phyloP scores from a whole-genome alignment of 2,888 invertebrate species.

The Epirrhoe tristata region DNA sequence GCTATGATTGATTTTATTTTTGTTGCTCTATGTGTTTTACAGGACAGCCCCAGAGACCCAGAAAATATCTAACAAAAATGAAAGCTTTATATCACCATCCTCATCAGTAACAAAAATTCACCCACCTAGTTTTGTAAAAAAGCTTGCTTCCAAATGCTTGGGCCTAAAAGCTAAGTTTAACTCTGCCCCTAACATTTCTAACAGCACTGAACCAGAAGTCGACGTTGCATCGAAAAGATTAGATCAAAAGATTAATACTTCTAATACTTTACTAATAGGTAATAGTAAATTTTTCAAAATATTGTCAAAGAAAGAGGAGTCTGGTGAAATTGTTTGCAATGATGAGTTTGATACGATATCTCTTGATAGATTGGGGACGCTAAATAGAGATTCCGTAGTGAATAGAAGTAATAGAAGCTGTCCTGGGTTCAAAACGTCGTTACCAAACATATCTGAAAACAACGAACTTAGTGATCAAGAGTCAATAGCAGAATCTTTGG shows the following conservation, averaged over 20 bases:
- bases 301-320: constrained; percentile 77
- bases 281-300: constrained; percentile 81
- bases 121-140: constrained; percentile 81
- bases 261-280: constrained; percentile 73
- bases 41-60: constrained; percentile 81
- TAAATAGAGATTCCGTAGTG: constrained; percentile 75
- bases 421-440: constrained; percentile 79
- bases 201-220: constrained; percentile 68
- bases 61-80: constrained; percentile 77
- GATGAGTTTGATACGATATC: constrained; percentile 82
- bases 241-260: constrained; percentile 63
- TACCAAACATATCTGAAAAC: constrained; percentile 81
- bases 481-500: constrained; percentile 61
- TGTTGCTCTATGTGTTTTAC: constrained; percentile 82
- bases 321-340: constrained; percentile 76
- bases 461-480: constrained; percentile 73
- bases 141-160: constrained; percentile 84
- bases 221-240: constrained; percentile 66
- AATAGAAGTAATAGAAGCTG: constrained; percentile 81
- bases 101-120: constrained; percentile 77
- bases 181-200: constrained; percentile 82
- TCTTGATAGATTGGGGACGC: constrained; percentile 72
- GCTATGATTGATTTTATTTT: constrained; percentile 62
- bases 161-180: constrained; percentile 81
- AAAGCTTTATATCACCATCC: constrained; percentile 76